These are phyloP conservation scores for Himantopus leucocephalus DNA, from an alignment of 2,113 vertebrate genomes.

Conservation along the genomic window DNA sequence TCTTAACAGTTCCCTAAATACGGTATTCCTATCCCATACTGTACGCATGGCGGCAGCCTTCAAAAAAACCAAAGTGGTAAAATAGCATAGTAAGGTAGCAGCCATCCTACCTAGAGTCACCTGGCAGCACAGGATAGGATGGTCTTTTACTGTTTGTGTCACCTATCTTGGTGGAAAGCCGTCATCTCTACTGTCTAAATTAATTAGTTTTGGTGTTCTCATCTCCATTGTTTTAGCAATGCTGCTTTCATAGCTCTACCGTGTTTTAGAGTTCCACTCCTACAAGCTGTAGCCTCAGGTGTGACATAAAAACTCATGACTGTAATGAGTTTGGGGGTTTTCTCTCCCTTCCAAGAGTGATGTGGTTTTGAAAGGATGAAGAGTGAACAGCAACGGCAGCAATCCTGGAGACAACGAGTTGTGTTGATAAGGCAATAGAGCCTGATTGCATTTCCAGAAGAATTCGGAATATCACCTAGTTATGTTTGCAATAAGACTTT, in stretches of 20 bases:
- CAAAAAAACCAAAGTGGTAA: not conserved
- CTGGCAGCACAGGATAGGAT: not conserved
- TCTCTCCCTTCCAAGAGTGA: not conserved
- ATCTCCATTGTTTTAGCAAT: not conserved
- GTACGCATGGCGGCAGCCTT: not conserved
- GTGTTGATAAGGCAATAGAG: not conserved
- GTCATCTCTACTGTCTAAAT: not conserved
- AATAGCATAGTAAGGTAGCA: not conserved
- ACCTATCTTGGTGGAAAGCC: not conserved
- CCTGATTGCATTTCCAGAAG: not conserved
- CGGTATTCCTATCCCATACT: not conserved
- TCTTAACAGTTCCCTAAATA: not conserved
- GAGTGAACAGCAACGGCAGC: not conserved
- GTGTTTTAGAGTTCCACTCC: not conserved
- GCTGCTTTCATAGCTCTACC: not conserved
- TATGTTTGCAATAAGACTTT: not conserved
- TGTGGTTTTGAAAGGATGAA: not conserved
- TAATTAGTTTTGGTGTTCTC: not conserved
- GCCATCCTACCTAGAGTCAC: not conserved
- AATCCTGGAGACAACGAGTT: not conserved
- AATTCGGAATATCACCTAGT: not conserved
- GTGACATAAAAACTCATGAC: not conserved
- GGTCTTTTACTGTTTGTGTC: not conserved
- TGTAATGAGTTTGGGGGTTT: not conserved
- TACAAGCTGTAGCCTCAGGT: not conserved